phyloP scores from a whole-genome alignment of 2,797 vertebrate species.

The Parambassis ranga region DNA sequence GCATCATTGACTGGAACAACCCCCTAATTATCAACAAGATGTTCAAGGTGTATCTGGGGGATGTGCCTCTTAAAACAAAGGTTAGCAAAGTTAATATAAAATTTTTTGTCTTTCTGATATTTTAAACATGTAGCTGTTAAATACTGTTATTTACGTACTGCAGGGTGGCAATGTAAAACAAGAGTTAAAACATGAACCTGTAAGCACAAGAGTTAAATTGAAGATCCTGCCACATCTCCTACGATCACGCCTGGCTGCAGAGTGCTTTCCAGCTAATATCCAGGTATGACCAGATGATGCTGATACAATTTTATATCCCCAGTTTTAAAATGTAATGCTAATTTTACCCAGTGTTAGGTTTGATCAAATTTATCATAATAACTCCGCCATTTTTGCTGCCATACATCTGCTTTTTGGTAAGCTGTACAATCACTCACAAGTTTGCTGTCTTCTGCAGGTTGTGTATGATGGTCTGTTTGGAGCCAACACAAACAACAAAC shows the following conservation, averaged over 20 bases:
- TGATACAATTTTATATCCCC: neutral
- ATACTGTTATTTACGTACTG: neutral
- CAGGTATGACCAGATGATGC: conserved; percentile 80
- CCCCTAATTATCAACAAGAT: conserved; percentile 95
- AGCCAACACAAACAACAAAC: conserved; percentile 94
- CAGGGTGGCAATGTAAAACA: conserved; percentile 91
- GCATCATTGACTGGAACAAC: conserved; percentile 98
- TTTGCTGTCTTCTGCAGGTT: conserved; percentile 79
- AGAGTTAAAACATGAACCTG: conserved; percentile 95
- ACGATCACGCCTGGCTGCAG: conserved; percentile 92
- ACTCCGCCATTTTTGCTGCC: neutral
- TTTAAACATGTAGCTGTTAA: neutral
- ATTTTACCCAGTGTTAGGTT: neutral
- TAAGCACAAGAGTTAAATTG: conserved; percentile 96
- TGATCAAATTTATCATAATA: neutral
- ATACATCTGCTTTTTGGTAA: neutral
- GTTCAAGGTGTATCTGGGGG: conserved; percentile 97
- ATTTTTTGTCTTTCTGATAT: neutral
- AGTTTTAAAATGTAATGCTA: neutral
- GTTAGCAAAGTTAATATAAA: conserved; percentile 65
- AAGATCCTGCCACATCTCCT: conserved; percentile 98
- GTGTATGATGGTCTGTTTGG: conserved; percentile 98
- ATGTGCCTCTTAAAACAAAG: conserved; percentile 98
- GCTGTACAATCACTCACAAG: neutral
- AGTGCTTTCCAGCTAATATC: conserved; percentile 96